These are phyloP conservation scores for Hypena proboscidalis DNA, from an alignment of 2,888 invertebrate genomes.

Conservation along the genomic window DNA sequence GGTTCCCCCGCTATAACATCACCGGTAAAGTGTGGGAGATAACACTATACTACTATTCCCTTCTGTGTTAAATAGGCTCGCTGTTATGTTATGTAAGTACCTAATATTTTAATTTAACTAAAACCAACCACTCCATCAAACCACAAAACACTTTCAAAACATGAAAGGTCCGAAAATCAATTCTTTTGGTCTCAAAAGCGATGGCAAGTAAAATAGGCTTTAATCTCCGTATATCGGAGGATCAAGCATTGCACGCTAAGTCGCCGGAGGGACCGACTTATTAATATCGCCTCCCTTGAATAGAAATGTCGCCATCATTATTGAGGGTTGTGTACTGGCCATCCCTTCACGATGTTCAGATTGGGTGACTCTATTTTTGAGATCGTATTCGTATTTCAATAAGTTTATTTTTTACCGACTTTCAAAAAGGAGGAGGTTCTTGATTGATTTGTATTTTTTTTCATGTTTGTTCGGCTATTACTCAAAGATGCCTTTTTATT, in stretches of 20 bases:
- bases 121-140: too few relatives aligned
- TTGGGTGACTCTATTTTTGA: constrained; percentile 10
- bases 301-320: constrained; percentile 56
- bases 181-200: constrained; percentile 34
- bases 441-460: too few relatives aligned
- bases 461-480: too few relatives aligned
- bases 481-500: too few relatives aligned
- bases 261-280: constrained; percentile 47
- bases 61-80: too few relatives aligned
- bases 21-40: too few relatives aligned
- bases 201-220: constrained; percentile 42
- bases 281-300: constrained; percentile 58
- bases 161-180: constrained; percentile 22
- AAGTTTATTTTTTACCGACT: too few relatives aligned
- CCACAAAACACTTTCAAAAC: not conserved
- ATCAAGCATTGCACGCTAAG: constrained; percentile 40
- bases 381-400: not conserved
- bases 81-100: too few relatives aligned
- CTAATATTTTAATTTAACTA: too few relatives aligned
- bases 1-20: too few relatives aligned
- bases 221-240: constrained; percentile 39
- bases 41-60: too few relatives aligned
- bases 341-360: constrained; percentile 37
- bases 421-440: too few relatives aligned
- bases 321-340: constrained; percentile 47